Conservation (phyloP, 2,888 invertebrate species). For the Ashinkailepas kermadecensis region DNA sequence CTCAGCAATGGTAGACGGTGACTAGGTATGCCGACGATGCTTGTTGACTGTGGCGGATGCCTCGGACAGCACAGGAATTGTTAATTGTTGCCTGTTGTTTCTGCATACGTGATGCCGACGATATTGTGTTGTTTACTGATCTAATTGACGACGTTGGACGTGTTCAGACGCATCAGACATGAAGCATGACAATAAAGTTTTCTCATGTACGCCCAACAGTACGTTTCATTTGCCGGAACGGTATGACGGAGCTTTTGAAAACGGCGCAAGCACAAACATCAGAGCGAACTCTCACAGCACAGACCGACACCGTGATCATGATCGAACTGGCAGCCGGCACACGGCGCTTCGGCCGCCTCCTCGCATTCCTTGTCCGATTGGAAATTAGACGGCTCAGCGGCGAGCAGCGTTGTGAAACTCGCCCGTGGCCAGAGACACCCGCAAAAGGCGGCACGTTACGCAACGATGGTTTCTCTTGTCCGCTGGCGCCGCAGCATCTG, state of each 20-base stretch:
- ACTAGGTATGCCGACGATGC: background rate
- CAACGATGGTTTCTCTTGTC: background rate
- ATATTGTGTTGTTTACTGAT: conserved; percentile 12
- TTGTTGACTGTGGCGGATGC: conserved; percentile 14
- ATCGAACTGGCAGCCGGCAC: no score
- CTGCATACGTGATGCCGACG: conserved; percentile 1
- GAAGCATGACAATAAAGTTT: conserved; percentile 11
- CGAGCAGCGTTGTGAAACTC: no score
- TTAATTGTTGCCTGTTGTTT: conserved; percentile 20
- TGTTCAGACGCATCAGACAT: background rate
- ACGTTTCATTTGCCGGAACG: background rate
- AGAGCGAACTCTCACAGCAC: no score
- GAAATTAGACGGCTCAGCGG: no score
- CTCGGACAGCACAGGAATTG: conserved; percentile 13
- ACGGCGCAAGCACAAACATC: no score
- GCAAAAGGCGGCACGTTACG: background rate
- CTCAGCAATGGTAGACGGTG: background rate
- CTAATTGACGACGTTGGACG: conserved; percentile 4
- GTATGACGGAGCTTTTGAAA: no score
- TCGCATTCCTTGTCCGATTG: no score
- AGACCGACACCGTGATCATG: no score
- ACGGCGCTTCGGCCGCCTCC: no score
- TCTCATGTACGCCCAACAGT: conserved; percentile 1
- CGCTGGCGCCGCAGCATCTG: background rate
- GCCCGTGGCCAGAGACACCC: no score